Evolutionary conservation across 2,797 vertebrate genomes (phyloP).

Genomic region (Dryobates pubescens): DNA sequence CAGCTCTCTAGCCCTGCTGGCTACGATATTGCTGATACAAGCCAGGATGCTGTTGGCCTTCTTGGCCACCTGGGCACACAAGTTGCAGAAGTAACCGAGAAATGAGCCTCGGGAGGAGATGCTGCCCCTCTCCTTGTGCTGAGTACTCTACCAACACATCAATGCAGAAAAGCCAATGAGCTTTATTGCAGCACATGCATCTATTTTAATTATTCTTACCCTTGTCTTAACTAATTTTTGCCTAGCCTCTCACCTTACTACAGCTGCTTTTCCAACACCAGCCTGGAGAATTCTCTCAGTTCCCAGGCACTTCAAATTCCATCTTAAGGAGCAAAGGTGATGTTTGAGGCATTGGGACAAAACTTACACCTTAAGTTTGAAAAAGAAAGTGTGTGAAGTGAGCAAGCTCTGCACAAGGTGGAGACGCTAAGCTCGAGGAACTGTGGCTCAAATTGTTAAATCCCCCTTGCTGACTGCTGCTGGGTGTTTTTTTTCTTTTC

Average conservation of each 20-base stretch:
- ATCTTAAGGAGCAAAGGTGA: neutral
- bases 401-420: neutral
- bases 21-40: no score
- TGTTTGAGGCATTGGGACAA: neutral
- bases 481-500: neutral
- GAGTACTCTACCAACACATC: neutral
- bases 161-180: neutral
- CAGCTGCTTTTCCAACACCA: neutral
- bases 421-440: neutral
- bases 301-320: neutral
- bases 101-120: neutral
- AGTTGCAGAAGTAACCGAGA: neutral
- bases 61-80: no score
- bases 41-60: no score
- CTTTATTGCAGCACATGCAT: neutral
- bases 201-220: neutral
- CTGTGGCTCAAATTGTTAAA: neutral
- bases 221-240: neutral
- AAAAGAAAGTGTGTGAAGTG: neutral
- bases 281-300: neutral
- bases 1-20: no score
- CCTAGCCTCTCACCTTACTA: neutral
- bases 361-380: neutral
- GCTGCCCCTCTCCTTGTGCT: neutral
- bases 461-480: rapidly evolving